Evolutionary conservation across 2,888 invertebrate species (phyloP).

Genomic region (Teinopalpus imperialis): DNA sequence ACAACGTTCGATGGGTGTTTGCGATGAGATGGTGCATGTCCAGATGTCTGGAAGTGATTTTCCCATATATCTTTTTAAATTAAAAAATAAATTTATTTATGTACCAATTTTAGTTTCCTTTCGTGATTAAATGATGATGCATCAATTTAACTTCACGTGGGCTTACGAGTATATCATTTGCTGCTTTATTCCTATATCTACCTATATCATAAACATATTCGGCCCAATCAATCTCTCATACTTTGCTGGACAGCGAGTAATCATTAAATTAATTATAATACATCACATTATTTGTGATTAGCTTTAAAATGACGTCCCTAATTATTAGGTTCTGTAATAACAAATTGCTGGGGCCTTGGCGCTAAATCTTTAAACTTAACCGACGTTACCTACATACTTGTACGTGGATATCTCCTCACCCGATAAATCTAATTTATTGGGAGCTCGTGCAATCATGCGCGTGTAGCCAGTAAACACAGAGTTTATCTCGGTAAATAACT

Average conservation of each 20-base stretch:
- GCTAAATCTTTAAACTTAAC: slow-evolving; percentile 25
- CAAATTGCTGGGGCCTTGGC: slow-evolving; percentile 22
- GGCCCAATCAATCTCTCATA: slow-evolving; percentile 17
- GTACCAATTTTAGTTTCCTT: no score
- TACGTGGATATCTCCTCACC: slow-evolving; percentile 38
- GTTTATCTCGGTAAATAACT: slow-evolving; percentile 79
- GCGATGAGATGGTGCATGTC: no score
- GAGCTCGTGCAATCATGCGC: slow-evolving; percentile 78
- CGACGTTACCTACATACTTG: slow-evolving; percentile 35
- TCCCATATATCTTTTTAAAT: no score
- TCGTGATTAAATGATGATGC: no score
- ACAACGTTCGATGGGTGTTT: no score
- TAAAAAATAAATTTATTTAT: no score
- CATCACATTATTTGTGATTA: slow-evolving; percentile 21
- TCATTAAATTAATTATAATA: slow-evolving; percentile 23
- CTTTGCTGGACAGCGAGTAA: slow-evolving; percentile 4
- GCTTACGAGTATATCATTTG: no score
- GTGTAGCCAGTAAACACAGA: slow-evolving; percentile 75
- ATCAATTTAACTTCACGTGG: no score
- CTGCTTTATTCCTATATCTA: no score
- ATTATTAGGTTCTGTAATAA: slow-evolving; percentile 23
- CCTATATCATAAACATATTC: neutral
- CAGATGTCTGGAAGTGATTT: no score
- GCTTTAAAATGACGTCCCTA: slow-evolving; percentile 14
- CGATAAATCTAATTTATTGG: slow-evolving; percentile 75